These are phyloP conservation scores for Drosophila dives DNA, from an alignment of 2,888 invertebrate genomes.

Conservation along the genomic window DNA sequence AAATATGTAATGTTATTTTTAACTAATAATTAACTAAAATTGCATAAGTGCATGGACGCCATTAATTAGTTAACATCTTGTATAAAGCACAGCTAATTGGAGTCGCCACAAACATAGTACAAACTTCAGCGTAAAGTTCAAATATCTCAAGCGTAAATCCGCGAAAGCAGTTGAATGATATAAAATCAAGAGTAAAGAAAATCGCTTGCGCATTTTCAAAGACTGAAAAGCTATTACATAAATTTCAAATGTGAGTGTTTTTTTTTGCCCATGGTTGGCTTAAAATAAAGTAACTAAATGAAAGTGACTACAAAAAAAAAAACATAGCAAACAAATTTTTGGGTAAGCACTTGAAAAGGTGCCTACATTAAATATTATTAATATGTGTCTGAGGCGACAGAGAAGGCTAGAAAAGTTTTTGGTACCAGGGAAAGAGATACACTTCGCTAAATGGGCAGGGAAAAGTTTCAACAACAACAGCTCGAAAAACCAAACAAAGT, in stretches of 20 bases:
- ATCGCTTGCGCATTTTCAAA: conserved; percentile 34
- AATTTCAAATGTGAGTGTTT: conserved; percentile 38
- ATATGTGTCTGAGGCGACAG: background rate
- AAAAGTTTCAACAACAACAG: conserved; percentile 58
- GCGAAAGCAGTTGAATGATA: conserved; percentile 60
- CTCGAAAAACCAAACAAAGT: conserved; percentile 51
- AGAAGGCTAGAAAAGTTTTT: conserved; percentile 3
- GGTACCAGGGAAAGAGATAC: conserved; percentile 27
- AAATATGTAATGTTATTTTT: background rate
- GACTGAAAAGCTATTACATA: conserved; percentile 59
- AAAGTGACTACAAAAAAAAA: conserved; percentile 54
- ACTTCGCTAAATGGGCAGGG: conserved; percentile 42
- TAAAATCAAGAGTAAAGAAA: conserved; percentile 53
- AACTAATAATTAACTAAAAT: conserved; percentile 38
- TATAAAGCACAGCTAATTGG: conserved; percentile 60
- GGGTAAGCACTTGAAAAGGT: conserved; percentile 33
- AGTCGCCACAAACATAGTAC: conserved; percentile 38
- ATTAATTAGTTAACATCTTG: conserved; percentile 54
- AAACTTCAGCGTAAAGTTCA: conserved; percentile 59
- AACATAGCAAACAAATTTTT: conserved; percentile 58
- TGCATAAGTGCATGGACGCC: conserved; percentile 21
- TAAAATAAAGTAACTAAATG: conserved; percentile 53
- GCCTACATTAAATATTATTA: conserved; percentile 36
- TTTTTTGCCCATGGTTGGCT: conserved; percentile 49
- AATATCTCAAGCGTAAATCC: conserved; percentile 78